Evolutionary conservation across 1,140 invertebrate genomes (phyloP).

Genomic region (Melitaea cinxia): DNA sequence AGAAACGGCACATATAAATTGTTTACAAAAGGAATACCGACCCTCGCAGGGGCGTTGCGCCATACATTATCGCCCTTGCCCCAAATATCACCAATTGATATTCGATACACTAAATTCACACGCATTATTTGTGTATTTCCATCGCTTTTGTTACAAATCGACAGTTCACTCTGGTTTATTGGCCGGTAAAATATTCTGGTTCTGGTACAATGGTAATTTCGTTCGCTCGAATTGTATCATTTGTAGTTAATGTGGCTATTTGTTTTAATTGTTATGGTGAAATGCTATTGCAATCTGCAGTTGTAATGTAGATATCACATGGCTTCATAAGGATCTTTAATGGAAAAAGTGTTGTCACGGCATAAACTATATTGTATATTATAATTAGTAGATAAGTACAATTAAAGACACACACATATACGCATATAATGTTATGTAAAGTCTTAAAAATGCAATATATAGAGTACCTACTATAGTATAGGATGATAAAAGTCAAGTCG

Average conservation of each 20-base stretch:
- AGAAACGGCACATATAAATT: slow-evolving; percentile 37
- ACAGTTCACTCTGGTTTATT: slow-evolving; percentile 38
- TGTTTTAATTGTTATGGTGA: slow-evolving; percentile 31
- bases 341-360: too few relatives aligned
- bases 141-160: slow-evolving; percentile 52
- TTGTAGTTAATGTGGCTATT: slow-evolving; percentile 33
- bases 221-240: slow-evolving; percentile 17
- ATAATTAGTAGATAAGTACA: too few relatives aligned
- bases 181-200: slow-evolving; percentile 24
- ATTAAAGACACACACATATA: too few relatives aligned
- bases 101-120: slow-evolving; percentile 77
- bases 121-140: slow-evolving; percentile 65
- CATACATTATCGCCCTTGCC: slow-evolving; percentile 51
- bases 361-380: too few relatives aligned
- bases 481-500: too few relatives aligned
- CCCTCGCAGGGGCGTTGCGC: slow-evolving; percentile 40
- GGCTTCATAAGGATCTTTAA: too few relatives aligned
- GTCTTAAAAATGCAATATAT: too few relatives aligned
- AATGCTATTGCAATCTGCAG: too few relatives aligned
- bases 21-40: slow-evolving; percentile 32
- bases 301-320: too few relatives aligned
- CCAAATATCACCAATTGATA: slow-evolving; percentile 68
- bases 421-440: too few relatives aligned
- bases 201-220: slow-evolving; percentile 14
- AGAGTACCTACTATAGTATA: too few relatives aligned